Evolutionary conservation across 2,888 invertebrate species (phyloP), one percentile per base, ranked within the genome.

Genomic region (Drosophila fungiperda): DNA sequence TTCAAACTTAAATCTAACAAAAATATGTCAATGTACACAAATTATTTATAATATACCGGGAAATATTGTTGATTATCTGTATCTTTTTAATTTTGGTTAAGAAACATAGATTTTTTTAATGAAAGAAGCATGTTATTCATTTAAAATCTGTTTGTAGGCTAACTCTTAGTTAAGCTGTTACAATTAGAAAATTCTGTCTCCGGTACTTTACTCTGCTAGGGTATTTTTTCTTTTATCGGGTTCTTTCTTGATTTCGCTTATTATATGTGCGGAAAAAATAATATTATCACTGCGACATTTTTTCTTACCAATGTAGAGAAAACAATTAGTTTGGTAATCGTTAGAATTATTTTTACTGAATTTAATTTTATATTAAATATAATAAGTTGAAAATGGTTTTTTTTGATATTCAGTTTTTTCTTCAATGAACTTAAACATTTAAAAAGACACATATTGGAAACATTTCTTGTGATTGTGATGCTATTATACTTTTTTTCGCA

Each of bases 161-260:
- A 42, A 12, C 1, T 20, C 12, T 12, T 20, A 6, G 20, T 42
- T 11, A 6, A 42, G 20, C 11, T 42, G 11, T 42, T 12, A 42
- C 20, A 20, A 2, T 12, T 7, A 3, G 6, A 20, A 45, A 1
- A 20, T 45, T 15, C 20, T 15, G 45, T 45, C 45, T 1, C 45
- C n/a, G n/a, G n/a, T n/a, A n/a, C n/a, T n/a, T n/a, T n/a, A n/a
- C n/a, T n/a, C 1, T 8, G 12, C 6, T 12, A 20, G 1, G 3
- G 42, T 6, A 20, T 42, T 11, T 42, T 20, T 6, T 42, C 6
- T 11, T 42, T 42, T 20, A 20, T 6, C 20, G 11, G 36, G 11
- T 54, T 26, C 26, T 67, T 60, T 72, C 65, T 61, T 64, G 52
- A 67, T 64, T 40, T n/a, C 17, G 1, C 9, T 29, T 49, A 9